Evolutionary conservation across 2,888 invertebrate genomes (phyloP), one percentile per base, ranked within the genome.

Genomic region (Lutraria lutraria): DNA sequence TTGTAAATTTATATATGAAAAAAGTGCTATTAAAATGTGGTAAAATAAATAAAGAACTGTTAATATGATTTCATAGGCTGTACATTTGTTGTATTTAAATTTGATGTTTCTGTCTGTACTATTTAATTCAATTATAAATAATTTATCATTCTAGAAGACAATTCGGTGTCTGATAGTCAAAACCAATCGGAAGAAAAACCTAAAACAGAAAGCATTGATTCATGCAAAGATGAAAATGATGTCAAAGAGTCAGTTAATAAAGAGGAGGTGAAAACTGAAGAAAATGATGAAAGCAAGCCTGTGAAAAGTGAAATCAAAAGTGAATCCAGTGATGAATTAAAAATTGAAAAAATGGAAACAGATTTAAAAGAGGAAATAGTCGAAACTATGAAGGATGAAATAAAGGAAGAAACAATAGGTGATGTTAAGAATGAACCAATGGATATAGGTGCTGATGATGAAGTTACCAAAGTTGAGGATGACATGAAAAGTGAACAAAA

Each of bases 361-460:
- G 89, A 82, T 25, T 92, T 92, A 56, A 85, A 83, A 3, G 96
- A 97, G 60, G 54, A 79, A 63, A 83, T 83, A 31, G 83, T 31
- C 16, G 63, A 83, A 29, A 54, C 81, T 84, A 25, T 56, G 21
- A 87, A 63, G 88, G 53, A 56, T 60, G 86, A 81, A 56, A 83
- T 76, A 10, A 88, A 89, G 54, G 68, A 80, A 76, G 83, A 86
- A 72, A 81, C 83, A 13, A 54, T 85, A 63, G 54, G 10, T 6
- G 25, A 52, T 0, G 6, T 52, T 15, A 54, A 81, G 81, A 81
- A 68, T 76, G 92, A 93, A 86, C 88, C 86, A 53, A 90, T 88
- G 90, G 88, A 90, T 63, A 82, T 92, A 25, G 83, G 76, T 79
- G 79, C 54, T 34, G 79, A 53, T 19, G 68, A 76, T 21, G 83